Conservation (phyloP, 2,888 invertebrate species). For the Diloba caeruleocephala region DNA sequence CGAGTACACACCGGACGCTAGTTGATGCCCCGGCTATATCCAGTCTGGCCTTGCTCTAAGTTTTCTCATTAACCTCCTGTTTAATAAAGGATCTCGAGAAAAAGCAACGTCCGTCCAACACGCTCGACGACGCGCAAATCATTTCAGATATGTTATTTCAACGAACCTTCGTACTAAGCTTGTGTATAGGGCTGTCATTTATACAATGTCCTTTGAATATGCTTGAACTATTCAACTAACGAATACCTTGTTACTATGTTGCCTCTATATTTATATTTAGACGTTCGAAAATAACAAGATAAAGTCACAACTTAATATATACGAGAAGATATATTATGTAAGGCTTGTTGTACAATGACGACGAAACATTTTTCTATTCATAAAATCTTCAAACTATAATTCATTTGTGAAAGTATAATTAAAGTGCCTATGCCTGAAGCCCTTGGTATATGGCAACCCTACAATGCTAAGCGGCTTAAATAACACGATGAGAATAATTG, state of each 20-base stretch:
- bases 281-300: too few species aligned
- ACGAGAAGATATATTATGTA: too few species aligned
- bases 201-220: too few species aligned
- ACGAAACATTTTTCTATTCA: too few species aligned
- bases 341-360: too few species aligned
- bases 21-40: slow-evolving; percentile 23
- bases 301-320: too few species aligned
- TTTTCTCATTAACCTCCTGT: slow-evolving; percentile 56
- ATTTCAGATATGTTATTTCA: slow-evolving; percentile 9
- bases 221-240: too few species aligned
- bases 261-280: too few species aligned
- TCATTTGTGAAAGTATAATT: not conserved
- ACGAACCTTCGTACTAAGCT: not conserved
- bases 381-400: not conserved
- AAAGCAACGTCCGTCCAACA: slow-evolving; percentile 18
- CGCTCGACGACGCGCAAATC: slow-evolving; percentile 13
- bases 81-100: slow-evolving; percentile 36
- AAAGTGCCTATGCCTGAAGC: not conserved
- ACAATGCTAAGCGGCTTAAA: slow-evolving; percentile 13
- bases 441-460: not conserved
- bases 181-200: not conserved
- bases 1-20: slow-evolving; percentile 40
- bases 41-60: slow-evolving; percentile 40
- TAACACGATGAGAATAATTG: slow-evolving; percentile 23
- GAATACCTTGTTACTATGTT: too few species aligned